Conservation (phyloP, 2,888 invertebrate genomes). For the Macroteleia sp. region DNA sequence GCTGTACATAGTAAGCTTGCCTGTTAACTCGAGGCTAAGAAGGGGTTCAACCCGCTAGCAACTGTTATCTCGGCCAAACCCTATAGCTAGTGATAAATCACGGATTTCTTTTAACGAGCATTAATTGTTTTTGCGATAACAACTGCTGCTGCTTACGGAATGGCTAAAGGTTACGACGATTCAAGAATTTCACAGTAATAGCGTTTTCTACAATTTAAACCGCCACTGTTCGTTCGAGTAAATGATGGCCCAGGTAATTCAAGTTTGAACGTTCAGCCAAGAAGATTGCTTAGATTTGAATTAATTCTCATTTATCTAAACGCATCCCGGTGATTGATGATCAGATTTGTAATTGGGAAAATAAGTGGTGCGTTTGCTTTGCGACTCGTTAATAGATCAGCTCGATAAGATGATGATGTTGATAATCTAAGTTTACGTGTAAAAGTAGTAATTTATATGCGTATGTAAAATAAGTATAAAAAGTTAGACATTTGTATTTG, state of each 20-base stretch:
- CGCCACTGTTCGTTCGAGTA: conserved; percentile 50
- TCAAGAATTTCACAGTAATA: conserved; percentile 65
- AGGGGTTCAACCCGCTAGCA: conserved; percentile 71
- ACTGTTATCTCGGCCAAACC: conserved; percentile 78
- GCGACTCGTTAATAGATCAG: background rate
- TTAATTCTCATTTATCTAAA: conserved; percentile 56
- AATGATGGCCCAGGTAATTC: conserved; percentile 59
- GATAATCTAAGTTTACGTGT: background rate
- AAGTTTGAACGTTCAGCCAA: conserved; percentile 56
- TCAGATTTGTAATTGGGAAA: conserved; percentile 45
- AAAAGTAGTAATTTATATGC: background rate
- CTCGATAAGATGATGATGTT: background rate
- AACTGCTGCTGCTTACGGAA: conserved; percentile 59
- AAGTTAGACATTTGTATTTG: no score
- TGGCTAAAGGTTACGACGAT: conserved; percentile 62
- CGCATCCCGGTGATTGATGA: conserved; percentile 52
- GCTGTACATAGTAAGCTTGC: conserved; percentile 69
- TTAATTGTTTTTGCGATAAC: conserved; percentile 84
- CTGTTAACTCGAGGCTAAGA: conserved; percentile 75
- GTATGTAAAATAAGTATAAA: no score
- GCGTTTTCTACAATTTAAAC: conserved; percentile 58
- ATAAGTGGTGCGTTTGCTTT: conserved; percentile 22
- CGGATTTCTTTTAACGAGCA: conserved; percentile 84
- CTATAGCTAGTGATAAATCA: conserved; percentile 79
- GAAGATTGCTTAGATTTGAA: conserved; percentile 64